Percentiles rank a stretch among this genome's conserved stretches.
phyloP scores from a whole-genome alignment of 2,888 invertebrate species.

The Automeris io region DNA sequence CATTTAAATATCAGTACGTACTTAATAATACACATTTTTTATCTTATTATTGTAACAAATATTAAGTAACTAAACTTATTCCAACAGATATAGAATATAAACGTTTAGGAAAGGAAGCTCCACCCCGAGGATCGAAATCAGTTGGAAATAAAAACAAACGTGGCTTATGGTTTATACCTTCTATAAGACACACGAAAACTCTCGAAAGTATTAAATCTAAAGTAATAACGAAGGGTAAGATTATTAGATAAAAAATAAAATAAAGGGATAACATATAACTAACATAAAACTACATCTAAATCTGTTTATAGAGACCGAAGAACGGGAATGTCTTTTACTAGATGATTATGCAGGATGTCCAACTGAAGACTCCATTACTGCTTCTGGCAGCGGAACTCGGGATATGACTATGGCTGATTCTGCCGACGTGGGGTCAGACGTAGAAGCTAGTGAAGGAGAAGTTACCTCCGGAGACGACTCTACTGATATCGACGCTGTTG shows the following conservation, averaged over 20 bases:
- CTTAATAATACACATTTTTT: background rate
- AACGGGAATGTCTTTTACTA: conserved; percentile 77
- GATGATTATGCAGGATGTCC: conserved; percentile 72
- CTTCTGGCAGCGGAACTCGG: conserved; percentile 41
- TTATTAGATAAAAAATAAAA: background rate
- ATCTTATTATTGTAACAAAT: background rate
- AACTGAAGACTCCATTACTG: conserved; percentile 48
- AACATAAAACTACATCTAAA: background rate
- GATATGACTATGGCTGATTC: conserved; percentile 44
- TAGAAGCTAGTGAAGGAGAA: conserved; percentile 76
- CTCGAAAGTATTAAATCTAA: conserved; percentile 70
- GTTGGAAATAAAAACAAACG: conserved; percentile 51
- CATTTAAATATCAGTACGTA: no score
- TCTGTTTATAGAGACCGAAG: conserved; percentile 56
- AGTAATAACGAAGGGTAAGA: conserved; percentile 54
- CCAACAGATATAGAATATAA: conserved; percentile 72
- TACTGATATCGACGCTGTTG: conserved; percentile 86
- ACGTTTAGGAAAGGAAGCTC: conserved; percentile 53
- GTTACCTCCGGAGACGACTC: conserved; percentile 78
- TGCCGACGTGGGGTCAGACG: conserved; percentile 54
- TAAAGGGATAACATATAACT: background rate
- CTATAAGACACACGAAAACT: conserved; percentile 68
- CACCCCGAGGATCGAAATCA: conserved; percentile 38
- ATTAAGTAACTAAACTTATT: conserved; percentile 15
- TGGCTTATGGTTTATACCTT: conserved; percentile 72